These are phyloP conservation scores for Erebia palarica DNA, from an alignment of 2,888 invertebrate species.

Conservation along the genomic window DNA sequence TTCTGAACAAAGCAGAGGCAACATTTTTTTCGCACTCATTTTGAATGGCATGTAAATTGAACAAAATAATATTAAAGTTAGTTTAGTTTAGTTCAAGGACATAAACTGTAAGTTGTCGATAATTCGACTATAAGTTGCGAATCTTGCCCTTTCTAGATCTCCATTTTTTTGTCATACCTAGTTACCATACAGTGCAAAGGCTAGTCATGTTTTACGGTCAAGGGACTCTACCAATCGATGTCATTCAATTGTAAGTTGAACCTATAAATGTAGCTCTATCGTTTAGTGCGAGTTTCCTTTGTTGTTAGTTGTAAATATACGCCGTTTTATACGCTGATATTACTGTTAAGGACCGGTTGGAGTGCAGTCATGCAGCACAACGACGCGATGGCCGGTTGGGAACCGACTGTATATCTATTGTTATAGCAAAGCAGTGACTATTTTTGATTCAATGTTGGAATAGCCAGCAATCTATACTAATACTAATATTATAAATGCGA, in stretches of 20 bases:
- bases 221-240: background rate
- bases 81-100: background rate
- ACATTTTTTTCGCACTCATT: no score
- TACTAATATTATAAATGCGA: no score
- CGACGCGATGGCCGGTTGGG: conserved; percentile 39
- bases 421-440: conserved; percentile 14
- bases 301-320: conserved; percentile 21
- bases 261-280: conserved; percentile 2
- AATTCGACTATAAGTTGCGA: background rate
- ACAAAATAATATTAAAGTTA: background rate
- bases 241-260: background rate
- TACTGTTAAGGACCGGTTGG: conserved; percentile 54
- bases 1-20: no score
- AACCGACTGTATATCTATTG: conserved; percentile 19
- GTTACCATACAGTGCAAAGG: background rate
- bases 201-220: conserved; percentile 1
- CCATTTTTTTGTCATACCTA: background rate
- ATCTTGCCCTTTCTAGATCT: background rate
- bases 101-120: background rate
- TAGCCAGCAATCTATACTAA: background rate
- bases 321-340: conserved; percentile 33
- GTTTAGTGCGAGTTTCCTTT: background rate
- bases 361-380: conserved; percentile 57
- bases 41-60: no score
- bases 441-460: background rate